A percentile compares a stretch with the other conserved stretches of the same genome.
phyloP scores from a whole-genome alignment of 2,113 vertebrate genomes.

The Anolis sagrei region DNA sequence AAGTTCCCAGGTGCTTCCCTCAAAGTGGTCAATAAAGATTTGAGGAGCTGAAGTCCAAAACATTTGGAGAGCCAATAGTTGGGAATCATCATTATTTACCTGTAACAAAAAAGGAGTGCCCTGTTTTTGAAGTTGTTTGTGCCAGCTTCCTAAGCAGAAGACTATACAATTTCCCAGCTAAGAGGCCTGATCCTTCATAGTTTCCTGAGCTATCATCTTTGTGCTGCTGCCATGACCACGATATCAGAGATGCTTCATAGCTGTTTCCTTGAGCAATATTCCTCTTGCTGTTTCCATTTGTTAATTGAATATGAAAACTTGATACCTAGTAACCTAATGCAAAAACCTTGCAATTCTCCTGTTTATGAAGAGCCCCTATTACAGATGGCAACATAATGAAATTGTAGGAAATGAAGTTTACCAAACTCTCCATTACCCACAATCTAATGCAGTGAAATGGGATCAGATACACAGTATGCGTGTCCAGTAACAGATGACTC shows the following conservation, averaged over 20 bases:
- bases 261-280: conserved; percentile 25
- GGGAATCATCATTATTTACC: too few relatives aligned
- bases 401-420: conserved; percentile 40
- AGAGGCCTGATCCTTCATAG: conserved; percentile 26
- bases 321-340: conserved; percentile 56
- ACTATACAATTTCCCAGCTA: conserved; percentile 4
- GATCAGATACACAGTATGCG: conserved; percentile 43
- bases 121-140: neutral
- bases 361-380: conserved; percentile 36
- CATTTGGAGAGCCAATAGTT: neutral
- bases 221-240: conserved; percentile 16
- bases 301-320: conserved; percentile 63
- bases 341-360: conserved; percentile 60
- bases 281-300: conserved; percentile 55
- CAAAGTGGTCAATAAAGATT: neutral
- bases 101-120: too few relatives aligned
- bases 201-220: conserved; percentile 22
- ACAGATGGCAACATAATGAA: conserved; percentile 54
- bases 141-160: neutral
- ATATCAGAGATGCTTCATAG: conserved; percentile 47
- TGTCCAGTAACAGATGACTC: conserved; percentile 64
- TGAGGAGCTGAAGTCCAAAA: neutral
- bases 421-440: conserved; percentile 2
- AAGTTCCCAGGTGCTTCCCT: neutral
- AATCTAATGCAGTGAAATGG: conserved; percentile 50